A percentile compares a stretch with the other conserved stretches of the same genome.
These are phyloP conservation scores for Zaprionus capensis DNA, from an alignment of 1,140 invertebrate genomes.

Conservation along the genomic window DNA sequence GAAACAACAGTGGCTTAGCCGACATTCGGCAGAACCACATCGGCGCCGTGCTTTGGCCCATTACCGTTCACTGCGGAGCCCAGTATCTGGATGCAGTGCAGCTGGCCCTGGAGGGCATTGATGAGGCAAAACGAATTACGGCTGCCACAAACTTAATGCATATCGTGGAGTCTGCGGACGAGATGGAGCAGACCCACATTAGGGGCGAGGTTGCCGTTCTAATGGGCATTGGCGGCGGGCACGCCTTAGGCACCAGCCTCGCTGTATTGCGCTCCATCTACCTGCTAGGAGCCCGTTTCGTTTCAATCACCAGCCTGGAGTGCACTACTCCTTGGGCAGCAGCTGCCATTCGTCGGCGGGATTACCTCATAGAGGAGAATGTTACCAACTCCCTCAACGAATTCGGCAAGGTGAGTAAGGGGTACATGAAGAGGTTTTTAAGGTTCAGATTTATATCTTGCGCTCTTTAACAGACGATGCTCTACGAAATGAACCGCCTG, in stretches of 20 bases:
- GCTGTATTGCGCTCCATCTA: conserved; percentile 90
- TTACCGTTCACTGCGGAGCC: conserved; percentile 87
- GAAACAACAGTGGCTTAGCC: conserved; percentile 64
- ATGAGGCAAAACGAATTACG: conserved; percentile 86
- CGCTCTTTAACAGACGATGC: conserved; percentile 86
- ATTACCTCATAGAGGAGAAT: conserved; percentile 79
- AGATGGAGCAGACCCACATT: conserved; percentile 87
- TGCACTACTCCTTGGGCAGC: conserved; percentile 90
- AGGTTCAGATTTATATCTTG: background rate
- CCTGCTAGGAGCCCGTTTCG: conserved; percentile 89
- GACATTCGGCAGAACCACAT: conserved; percentile 77
- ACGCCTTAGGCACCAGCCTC: conserved; percentile 89
- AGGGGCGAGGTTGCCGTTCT: conserved; percentile 88
- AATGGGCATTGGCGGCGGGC: conserved; percentile 90
- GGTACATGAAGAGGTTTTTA: too few relatives aligned
- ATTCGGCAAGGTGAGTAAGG: conserved; percentile 84
- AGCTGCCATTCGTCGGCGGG: conserved; percentile 68
- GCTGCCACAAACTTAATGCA: conserved; percentile 76
- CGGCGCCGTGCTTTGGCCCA: conserved; percentile 88
- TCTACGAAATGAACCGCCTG: conserved; percentile 89
- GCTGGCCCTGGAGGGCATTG: conserved; percentile 88
- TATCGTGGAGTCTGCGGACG: conserved; percentile 81
- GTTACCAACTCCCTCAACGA: conserved; percentile 84
- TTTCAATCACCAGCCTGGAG: conserved; percentile 89
- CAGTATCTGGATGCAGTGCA: conserved; percentile 88